These are phyloP conservation scores for Temnopleurus reevesii DNA, from an alignment of 53 echinoderm and acorn worm genomes.

Conservation along the genomic window DNA sequence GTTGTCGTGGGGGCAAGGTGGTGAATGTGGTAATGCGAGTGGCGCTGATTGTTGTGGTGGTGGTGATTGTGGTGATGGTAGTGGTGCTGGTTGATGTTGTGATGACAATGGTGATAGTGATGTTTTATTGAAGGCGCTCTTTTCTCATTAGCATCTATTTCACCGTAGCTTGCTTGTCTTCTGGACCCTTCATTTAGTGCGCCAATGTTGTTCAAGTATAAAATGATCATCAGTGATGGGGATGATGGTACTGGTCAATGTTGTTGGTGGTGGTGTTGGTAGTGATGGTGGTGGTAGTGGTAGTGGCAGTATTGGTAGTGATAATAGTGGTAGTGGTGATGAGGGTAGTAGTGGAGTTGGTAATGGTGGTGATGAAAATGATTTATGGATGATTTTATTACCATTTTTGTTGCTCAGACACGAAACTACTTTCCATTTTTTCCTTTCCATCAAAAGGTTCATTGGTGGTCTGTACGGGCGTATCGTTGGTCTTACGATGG, in stretches of 20 bases:
- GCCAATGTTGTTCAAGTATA: too few relatives aligned
- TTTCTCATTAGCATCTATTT: too few relatives aligned
- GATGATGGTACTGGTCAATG: background rate
- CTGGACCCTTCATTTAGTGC: too few relatives aligned
- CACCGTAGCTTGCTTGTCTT: too few relatives aligned
- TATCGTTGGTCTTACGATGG: constrained; percentile 82
- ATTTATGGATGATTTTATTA: background rate
- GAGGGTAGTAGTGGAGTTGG: background rate
- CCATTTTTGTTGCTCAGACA: background rate
- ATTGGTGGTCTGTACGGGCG: constrained; percentile 96
- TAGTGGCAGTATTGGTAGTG: background rate
- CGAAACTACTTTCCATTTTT: background rate
- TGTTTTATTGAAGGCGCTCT: too few relatives aligned
- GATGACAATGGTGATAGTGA: background rate
- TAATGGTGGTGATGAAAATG: background rate
- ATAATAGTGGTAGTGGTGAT: background rate
- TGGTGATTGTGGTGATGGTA: background rate
- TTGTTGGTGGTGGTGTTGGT: background rate
- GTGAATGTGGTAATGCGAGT: background rate
- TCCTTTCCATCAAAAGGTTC: constrained; percentile 51
- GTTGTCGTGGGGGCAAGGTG: background rate
- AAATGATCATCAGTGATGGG: too few relatives aligned
- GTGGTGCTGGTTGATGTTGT: background rate
- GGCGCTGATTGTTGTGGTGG: background rate
- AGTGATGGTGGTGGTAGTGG: background rate